Conservation (phyloP, 2,888 invertebrate species). For the Spodoptera littoralis region DNA sequence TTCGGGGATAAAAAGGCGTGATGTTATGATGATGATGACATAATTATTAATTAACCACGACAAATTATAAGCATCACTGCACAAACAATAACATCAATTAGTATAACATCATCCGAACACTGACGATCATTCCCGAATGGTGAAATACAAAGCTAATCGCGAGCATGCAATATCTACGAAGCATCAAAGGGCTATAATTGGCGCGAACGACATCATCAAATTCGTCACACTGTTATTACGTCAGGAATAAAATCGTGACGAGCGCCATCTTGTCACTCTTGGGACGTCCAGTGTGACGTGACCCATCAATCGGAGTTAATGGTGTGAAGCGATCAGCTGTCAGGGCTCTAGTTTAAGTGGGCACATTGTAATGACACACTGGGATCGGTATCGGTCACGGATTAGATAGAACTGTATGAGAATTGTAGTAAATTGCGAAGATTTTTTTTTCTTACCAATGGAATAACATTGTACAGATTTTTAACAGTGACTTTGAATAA, state of each 20-base stretch:
- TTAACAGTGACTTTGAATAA: too few species aligned
- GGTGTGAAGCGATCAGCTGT: slow-evolving; percentile 46
- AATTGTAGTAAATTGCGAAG: slow-evolving; percentile 2
- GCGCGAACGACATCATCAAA: slow-evolving; percentile 35
- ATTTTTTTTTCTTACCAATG: too few species aligned
- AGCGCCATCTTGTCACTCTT: slow-evolving; percentile 55
- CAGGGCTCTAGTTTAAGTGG: slow-evolving; percentile 55
- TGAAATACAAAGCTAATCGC: slow-evolving; percentile 18
- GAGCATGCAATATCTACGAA: slow-evolving; percentile 13
- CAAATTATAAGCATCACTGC: too few species aligned
- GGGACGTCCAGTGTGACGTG: slow-evolving; percentile 48
- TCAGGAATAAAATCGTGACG: slow-evolving; percentile 59
- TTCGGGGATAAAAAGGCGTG: too few species aligned
- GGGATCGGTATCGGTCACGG: slow-evolving; percentile 40
- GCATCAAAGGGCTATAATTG: slow-evolving; percentile 39
- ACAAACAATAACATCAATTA: not conserved
- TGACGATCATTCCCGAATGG: slow-evolving; percentile 1
- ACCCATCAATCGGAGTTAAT: slow-evolving; percentile 51
- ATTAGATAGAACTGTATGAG: slow-evolving; percentile 35
- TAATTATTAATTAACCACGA: too few species aligned
- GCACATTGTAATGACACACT: slow-evolving; percentile 53
- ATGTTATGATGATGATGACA: too few species aligned
- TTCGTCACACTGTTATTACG: slow-evolving; percentile 46
- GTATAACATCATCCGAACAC: not conserved
- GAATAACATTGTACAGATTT: too few species aligned